Evolutionary conservation across 92 coral and sea anemone species (phyloP).

Genomic region (Phymanthus crucifer): DNA sequence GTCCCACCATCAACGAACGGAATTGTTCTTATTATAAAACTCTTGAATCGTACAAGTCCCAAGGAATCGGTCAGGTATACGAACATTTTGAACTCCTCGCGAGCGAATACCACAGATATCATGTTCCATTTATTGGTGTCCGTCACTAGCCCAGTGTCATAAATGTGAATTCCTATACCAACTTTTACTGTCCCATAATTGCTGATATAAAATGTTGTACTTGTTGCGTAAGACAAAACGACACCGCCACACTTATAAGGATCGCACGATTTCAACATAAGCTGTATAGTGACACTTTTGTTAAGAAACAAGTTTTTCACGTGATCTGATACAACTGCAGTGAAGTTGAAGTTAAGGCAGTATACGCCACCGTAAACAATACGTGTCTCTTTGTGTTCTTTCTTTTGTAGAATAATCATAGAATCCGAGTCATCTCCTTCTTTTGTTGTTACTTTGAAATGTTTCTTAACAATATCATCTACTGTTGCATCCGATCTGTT

Average conservation of each 20-base stretch:
- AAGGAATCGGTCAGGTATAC: constrained; percentile 68
- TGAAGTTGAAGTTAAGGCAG: constrained; percentile 73
- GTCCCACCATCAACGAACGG: constrained; percentile 78
- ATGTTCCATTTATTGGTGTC: constrained; percentile 84
- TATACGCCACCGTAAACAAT: constrained; percentile 86
- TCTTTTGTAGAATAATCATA: constrained; percentile 65
- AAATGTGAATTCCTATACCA: constrained; percentile 77
- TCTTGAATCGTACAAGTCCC: constrained; percentile 67
- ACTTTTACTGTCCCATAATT: constrained; percentile 77
- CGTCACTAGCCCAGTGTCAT: constrained; percentile 81
- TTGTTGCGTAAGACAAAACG: constrained; percentile 77
- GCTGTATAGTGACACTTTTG: constrained; percentile 72
- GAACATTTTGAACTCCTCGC: constrained; percentile 59
- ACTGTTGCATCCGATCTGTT: constrained; percentile 47
- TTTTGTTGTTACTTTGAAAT: constrained; percentile 29
- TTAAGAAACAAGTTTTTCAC: constrained; percentile 55
- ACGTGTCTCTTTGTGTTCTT: constrained; percentile 74
- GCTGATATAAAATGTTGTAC: constrained; percentile 76
- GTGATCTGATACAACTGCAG: constrained; percentile 80
- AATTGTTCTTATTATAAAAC: constrained; percentile 47
- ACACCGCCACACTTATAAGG: constrained; percentile 88
- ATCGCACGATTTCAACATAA: constrained; percentile 78
- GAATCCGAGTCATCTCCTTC: constrained; percentile 19
- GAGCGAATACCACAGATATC: constrained; percentile 79
- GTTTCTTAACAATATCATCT: constrained; percentile 45